Conservation (phyloP, 2,888 invertebrate species). For the Epicampocera succincta region DNA sequence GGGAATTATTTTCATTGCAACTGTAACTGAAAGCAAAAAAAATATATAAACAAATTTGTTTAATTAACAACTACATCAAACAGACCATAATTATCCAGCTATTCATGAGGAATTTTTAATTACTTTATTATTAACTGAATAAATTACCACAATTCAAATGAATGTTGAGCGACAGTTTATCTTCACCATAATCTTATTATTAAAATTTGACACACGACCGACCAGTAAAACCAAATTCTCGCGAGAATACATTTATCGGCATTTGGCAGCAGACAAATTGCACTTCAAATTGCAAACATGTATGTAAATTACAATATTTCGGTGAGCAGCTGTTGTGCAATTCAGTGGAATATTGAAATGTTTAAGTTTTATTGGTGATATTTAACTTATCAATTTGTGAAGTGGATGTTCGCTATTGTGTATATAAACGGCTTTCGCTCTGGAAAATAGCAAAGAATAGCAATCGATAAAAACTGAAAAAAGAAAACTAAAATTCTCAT, state of each 20-base stretch:
- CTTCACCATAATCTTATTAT: neutral
- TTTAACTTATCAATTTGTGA: conserved; percentile 13
- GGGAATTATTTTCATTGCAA: too few species aligned
- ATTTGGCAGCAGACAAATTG: conserved; percentile 16
- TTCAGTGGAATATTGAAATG: conserved; percentile 48
- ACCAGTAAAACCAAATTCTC: neutral
- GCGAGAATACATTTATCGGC: conserved; percentile 13
- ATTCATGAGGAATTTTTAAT: conserved; percentile 11
- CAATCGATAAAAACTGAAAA: conserved; percentile 37
- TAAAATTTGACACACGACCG: neutral
- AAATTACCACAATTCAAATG: neutral
- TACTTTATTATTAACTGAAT: conserved; percentile 2
- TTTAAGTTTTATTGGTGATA: conserved; percentile 25
- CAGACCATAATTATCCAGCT: conserved; percentile 3
- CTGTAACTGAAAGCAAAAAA: too few species aligned
- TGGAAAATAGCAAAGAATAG: conserved; percentile 28
- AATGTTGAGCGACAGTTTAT: neutral
- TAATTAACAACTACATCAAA: neutral
- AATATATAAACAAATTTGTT: neutral
- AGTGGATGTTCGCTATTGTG: neutral
- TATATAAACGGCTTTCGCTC: neutral
- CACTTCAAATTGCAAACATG: neutral
- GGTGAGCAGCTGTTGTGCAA: neutral
- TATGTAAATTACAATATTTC: too few species aligned
- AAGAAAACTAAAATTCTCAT: neutral